Conservation (phyloP, 2,888 invertebrate species). For the Dynastes hyllus region DNA sequence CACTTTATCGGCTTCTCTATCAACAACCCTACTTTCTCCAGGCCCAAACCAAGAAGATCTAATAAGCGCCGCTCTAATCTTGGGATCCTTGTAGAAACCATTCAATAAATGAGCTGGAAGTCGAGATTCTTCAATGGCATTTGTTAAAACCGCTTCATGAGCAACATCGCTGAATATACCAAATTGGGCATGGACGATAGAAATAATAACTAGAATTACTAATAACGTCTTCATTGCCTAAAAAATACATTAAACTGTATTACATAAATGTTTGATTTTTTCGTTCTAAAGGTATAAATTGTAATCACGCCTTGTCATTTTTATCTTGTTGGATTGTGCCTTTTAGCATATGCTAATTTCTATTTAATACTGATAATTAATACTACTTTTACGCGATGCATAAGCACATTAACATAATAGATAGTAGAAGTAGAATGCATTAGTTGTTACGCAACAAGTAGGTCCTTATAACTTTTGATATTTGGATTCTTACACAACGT, state of each 20-base stretch:
- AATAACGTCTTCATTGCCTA: not conserved
- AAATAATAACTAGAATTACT: not conserved
- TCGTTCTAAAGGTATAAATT: too few species aligned
- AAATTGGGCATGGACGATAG: slow-evolving; percentile 13
- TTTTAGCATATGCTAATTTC: not conserved
- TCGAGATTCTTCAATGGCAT: slow-evolving; percentile 74
- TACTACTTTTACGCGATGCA: not conserved
- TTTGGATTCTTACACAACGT: slow-evolving; percentile 11
- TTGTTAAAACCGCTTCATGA: slow-evolving; percentile 76
- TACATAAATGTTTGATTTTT: too few species aligned
- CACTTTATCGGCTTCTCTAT: slow-evolving; percentile 76
- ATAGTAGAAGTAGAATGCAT: too few species aligned
- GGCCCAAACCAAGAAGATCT: slow-evolving; percentile 76
- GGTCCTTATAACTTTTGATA: not conserved
- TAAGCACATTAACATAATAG: too few species aligned
- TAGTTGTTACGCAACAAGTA: not conserved
- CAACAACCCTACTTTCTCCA: slow-evolving; percentile 76
- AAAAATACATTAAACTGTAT: not conserved
- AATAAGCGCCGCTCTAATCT: slow-evolving; percentile 74
- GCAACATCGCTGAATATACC: slow-evolving; percentile 10
- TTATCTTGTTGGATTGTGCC: too few species aligned
- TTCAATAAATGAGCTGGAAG: slow-evolving; percentile 75
- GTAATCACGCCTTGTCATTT: too few species aligned
- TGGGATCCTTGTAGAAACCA: slow-evolving; percentile 76
- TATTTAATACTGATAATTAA: not conserved